Conservation (phyloP, 1,140 invertebrate genomes). For the Caerostris extrusa region DNA sequence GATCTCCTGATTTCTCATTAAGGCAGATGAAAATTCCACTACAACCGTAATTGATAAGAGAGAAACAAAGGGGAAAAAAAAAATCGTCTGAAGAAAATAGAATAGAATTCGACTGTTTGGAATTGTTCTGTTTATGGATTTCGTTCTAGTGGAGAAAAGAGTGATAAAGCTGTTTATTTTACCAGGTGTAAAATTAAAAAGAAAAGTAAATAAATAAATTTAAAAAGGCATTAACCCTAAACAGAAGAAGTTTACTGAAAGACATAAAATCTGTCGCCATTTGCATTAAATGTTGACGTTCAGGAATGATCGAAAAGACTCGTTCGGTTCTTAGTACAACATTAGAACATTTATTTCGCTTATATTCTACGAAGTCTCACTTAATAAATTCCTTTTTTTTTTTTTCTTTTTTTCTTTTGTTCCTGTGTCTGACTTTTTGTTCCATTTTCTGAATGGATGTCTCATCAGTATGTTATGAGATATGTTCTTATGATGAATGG, state of each 20-base stretch:
- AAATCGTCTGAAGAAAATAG: no score
- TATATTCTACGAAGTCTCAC: neutral
- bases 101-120: neutral
- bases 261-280: neutral
- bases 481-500: neutral
- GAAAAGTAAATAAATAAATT: neutral
- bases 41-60: no score
- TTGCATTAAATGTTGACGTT: slow-evolving; percentile 14
- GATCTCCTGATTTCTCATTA: no score
- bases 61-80: no score
- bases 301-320: no score
- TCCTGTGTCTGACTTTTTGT: neutral
- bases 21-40: no score
- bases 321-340: no score
- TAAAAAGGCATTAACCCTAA: neutral
- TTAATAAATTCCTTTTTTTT: neutral
- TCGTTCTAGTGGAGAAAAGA: neutral
- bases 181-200: neutral
- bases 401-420: neutral
- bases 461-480: neutral
- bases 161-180: neutral
- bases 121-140: neutral
- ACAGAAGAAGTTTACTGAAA: no score
- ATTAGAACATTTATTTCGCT: no score
- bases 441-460: slow-evolving; percentile 9